These are phyloP conservation scores for Potamarius usumacintae DNA, from an alignment of 2,113 vertebrate species.

Conservation along the genomic window DNA sequence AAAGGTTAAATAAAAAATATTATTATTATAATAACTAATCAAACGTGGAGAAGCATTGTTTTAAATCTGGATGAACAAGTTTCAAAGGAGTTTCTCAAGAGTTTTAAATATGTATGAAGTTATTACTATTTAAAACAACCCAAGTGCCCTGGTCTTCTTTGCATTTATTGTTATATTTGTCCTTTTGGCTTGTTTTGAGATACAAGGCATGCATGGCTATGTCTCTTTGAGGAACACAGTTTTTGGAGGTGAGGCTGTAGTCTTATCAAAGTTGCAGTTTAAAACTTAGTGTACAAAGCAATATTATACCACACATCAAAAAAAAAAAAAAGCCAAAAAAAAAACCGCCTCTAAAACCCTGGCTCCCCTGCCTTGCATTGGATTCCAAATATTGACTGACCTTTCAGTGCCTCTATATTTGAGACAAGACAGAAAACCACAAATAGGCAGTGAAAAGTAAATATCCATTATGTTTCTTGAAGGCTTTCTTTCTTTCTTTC, in stretches of 20 bases:
- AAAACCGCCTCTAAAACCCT: not conserved
- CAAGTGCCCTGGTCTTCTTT: constrained; percentile 34
- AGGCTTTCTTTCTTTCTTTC: not conserved
- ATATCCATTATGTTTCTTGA: not conserved
- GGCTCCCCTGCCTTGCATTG: not conserved
- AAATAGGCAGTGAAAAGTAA: constrained; percentile 2
- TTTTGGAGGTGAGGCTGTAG: not conserved
- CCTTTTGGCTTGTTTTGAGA: not conserved
- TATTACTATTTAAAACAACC: constrained; percentile 53
- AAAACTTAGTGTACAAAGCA: not conserved
- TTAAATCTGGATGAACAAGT: not conserved
- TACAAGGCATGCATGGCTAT: not conserved
- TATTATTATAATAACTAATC: not conserved
- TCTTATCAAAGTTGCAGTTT: not conserved
- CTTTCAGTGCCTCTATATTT: not conserved
- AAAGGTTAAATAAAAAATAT: too few relatives aligned
- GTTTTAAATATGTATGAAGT: not conserved
- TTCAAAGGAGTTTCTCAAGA: not conserved
- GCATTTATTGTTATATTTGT: constrained; percentile 34
- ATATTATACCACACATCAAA: too few relatives aligned
- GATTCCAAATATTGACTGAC: constrained; percentile 45
- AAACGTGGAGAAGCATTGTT: not conserved
- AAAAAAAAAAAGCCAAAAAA: not conserved
- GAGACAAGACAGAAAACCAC: constrained; percentile 16
- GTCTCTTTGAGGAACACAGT: not conserved